Evolutionary conservation across 1,140 invertebrate species (phyloP).

Genomic region (Onthophagus taurus): DNA sequence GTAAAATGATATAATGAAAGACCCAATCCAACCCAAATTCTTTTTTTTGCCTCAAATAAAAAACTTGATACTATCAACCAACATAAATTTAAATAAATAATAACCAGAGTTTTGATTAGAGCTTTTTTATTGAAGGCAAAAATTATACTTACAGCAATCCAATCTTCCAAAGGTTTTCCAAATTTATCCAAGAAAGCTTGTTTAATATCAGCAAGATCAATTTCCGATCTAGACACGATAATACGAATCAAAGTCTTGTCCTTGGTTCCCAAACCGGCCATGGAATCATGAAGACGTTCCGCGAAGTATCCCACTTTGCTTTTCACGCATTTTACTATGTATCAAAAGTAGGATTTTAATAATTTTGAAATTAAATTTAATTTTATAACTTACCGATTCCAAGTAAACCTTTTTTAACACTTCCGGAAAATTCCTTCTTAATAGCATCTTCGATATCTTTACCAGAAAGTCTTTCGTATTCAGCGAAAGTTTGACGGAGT

Average conservation of each 20-base stretch:
- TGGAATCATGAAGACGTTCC: constrained; percentile 77
- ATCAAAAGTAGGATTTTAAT: neutral
- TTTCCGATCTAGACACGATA: constrained; percentile 82
- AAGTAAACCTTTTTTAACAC: constrained; percentile 72
- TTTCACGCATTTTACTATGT: constrained; percentile 74
- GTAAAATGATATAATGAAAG: no score
- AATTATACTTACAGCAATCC: constrained; percentile 68
- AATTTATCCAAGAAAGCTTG: constrained; percentile 79
- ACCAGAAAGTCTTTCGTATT: constrained; percentile 66
- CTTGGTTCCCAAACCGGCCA: constrained; percentile 83
- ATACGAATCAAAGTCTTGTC: constrained; percentile 85
- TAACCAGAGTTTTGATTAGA: no score
- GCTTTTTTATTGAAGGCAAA: neutral
- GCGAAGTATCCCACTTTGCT: constrained; percentile 92
- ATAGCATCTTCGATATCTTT: constrained; percentile 79
- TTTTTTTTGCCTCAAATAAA: no score
- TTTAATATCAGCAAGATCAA: constrained; percentile 86
- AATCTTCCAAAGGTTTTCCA: constrained; percentile 71
- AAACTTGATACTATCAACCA: no score
- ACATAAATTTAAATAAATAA: neutral
- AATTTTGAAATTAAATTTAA: neutral
- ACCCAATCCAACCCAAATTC: no score
- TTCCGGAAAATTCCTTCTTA: constrained; percentile 79
- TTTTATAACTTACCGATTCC: constrained; percentile 61
- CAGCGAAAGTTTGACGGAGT: constrained; percentile 68